Conservation (phyloP, 2,888 invertebrate species). For the Romanomermis culicivorax region DNA sequence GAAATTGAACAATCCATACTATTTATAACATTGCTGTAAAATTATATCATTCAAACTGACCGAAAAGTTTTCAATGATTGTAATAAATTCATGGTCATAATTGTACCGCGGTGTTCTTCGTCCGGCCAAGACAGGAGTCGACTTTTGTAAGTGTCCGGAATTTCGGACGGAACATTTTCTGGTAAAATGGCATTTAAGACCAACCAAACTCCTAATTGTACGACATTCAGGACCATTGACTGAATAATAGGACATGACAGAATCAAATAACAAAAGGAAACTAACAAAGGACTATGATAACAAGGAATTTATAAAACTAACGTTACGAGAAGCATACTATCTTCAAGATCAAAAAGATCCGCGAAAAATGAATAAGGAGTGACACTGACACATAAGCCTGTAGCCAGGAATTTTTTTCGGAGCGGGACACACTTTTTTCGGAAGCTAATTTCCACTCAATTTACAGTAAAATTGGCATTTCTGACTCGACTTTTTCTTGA, state of each 20-base stretch:
- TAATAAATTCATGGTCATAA: constrained; percentile 6
- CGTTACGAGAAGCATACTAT: no score
- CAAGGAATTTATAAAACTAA: no score
- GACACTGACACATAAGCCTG: no score
- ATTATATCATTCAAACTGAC: constrained; percentile 10
- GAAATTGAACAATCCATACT: background rate
- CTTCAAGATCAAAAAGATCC: no score
- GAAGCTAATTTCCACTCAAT: no score
- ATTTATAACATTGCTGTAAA: background rate
- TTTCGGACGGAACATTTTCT: constrained; percentile 17
- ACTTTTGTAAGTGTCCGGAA: constrained; percentile 15
- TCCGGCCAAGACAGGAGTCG: constrained; percentile 23
- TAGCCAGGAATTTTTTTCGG: no score
- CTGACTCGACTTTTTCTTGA: no score
- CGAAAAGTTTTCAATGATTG: constrained; percentile 7
- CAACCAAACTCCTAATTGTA: constrained; percentile 26
- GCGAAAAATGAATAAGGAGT: no score
- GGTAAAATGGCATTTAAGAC: constrained; percentile 25
- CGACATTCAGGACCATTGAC: constrained; percentile 24
- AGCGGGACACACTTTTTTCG: no score
- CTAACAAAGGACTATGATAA: background rate
- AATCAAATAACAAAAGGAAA: background rate
- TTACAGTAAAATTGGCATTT: no score
- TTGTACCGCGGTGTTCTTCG: background rate
- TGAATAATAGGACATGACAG: constrained; percentile 13